Evolutionary conservation across 2,113 vertebrate genomes (phyloP), one percentile per base, ranked within the genome.

Genomic region (Lepus americanus): DNA sequence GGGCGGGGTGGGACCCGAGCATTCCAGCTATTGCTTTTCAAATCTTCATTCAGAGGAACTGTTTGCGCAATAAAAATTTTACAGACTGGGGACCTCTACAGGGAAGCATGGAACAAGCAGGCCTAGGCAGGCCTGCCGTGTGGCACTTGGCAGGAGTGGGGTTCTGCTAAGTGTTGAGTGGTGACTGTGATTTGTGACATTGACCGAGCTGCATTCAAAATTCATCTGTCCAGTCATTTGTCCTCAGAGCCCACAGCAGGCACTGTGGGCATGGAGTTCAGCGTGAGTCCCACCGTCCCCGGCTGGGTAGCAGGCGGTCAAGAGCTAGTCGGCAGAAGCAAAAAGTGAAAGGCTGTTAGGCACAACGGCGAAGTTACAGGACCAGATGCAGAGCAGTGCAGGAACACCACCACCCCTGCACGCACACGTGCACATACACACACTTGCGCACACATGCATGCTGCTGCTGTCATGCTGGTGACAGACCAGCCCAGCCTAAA

Each of bases 241-340:
- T 61, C 53, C 25, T 1, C 51, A 86, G 91, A n/a, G 25, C 6
- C 1, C 25, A 36, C 27, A 4, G 33, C 13, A 27, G 72, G 27
- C 39, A 22, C 39, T 23, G 4, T 51, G 61, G 66, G 49, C 33
- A 1, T 11, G 22, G 23, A 53, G 53, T 22, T 64, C 64, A 11
- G 20, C 0, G 4, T 10, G 61, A 49, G 61, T 29, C 33, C 81
- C 44, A 3, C n/a, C 53, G 44, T 10, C 77, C 66, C 53, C 61
- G 0, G 8, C 27, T 2, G 64, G 39, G 55, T 23, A 78, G 39
- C 36, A 77, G 64, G 44, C 4, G 0, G 1, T 5, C 20, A 64
- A 19, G 2, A 22, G 3, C 72, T 67, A 23, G 9, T 66, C 10
- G 31, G 55, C 10, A 20, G 79, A 67, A 63, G 82, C 55, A 51